These are phyloP conservation scores for Cephalopterus ornatus DNA, from an alignment of 2,113 vertebrate genomes.

Conservation along the genomic window DNA sequence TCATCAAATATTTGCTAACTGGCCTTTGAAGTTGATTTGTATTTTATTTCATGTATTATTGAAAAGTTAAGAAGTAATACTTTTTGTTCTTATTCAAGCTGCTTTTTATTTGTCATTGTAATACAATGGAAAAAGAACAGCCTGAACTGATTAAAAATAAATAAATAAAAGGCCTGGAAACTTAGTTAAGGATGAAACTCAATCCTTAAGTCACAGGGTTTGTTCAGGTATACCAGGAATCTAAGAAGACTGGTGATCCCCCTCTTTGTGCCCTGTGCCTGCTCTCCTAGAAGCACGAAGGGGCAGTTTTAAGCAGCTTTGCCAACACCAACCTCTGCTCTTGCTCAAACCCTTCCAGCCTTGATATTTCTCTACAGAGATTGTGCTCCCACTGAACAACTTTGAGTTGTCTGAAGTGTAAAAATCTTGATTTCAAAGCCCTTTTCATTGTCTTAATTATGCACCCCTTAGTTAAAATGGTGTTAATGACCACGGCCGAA, in stretches of 20 bases:
- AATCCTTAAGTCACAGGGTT: neutral
- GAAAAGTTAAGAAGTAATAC: constrained; percentile 54
- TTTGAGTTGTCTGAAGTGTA: neutral
- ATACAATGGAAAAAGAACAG: constrained; percentile 49
- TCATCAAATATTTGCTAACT: constrained; percentile 57
- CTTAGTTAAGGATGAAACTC: constrained; percentile 43
- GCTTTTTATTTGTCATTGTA: constrained; percentile 58
- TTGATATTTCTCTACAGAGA: neutral
- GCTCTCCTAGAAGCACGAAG: neutral
- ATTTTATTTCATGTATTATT: constrained; percentile 59
- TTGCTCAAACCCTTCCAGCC: neutral
- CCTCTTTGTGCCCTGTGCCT: neutral
- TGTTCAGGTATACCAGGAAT: constrained; percentile 22
- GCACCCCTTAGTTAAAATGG: neutral
- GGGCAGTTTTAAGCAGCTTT: neutral
- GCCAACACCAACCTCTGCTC: neutral
- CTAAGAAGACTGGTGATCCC: neutral
- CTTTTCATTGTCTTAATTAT: neutral
- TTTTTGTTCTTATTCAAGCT: constrained; percentile 60
- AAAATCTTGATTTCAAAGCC: neutral
- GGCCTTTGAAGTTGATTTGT: constrained; percentile 56
- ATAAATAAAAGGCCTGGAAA: constrained; percentile 59
- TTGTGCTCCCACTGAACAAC: neutral
- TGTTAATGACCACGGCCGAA: neutral
- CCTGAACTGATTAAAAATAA: constrained; percentile 64